Conservation (phyloP, 2,888 invertebrate species). For the Eucera pruinosa region DNA sequence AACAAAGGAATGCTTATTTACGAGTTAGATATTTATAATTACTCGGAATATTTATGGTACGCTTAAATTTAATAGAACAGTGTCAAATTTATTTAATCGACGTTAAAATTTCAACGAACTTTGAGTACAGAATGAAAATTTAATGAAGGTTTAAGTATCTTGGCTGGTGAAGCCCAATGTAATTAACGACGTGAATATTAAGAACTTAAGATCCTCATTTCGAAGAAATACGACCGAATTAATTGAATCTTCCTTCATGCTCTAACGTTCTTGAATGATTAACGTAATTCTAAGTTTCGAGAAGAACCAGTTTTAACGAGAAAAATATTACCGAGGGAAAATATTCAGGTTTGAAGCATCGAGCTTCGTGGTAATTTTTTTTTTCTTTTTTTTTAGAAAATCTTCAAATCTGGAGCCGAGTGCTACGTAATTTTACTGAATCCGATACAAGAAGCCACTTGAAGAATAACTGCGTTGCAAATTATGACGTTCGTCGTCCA, state of each 20-base stretch:
- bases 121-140: not conserved
- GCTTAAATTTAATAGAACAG: no score
- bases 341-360: not conserved
- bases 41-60: not conserved
- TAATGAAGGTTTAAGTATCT: conserved; percentile 7
- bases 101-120: conserved; percentile 1
- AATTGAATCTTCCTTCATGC: conserved; percentile 20
- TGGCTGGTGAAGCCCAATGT: not conserved
- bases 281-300: not conserved
- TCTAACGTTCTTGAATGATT: not conserved
- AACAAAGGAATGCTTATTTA: no score
- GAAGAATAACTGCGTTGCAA: not conserved
- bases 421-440: not conserved
- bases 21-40: no score
- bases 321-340: not conserved
- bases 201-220: conserved; percentile 9
- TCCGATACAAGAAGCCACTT: conserved; percentile 5
- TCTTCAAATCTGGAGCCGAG: conserved; percentile 17
- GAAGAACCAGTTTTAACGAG: not conserved
- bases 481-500: conserved; percentile 12
- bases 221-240: conserved; percentile 6
- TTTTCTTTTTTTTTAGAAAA: conserved; percentile 3
- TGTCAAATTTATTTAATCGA: not conserved
- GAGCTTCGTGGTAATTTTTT: no score
- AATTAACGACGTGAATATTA: conserved; percentile 26